Percentiles rank a stretch among this genome's conserved stretches.
Conservation (phyloP, 2,113 vertebrate genomes). For the Dascyllus trimaculatus region DNA sequence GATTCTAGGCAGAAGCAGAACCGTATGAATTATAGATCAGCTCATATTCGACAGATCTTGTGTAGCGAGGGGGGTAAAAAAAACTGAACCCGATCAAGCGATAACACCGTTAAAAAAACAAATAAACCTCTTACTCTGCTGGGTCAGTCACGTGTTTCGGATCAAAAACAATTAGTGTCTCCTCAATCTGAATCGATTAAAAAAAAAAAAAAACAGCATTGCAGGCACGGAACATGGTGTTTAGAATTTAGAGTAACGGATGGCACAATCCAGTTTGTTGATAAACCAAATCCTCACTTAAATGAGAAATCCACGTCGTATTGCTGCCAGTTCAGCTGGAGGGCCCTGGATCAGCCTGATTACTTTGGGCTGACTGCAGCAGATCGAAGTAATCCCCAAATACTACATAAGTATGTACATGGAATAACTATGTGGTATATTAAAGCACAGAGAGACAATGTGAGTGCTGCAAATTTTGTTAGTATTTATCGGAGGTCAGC, state of each 20-base stretch:
- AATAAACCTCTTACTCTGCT: slow-evolving; percentile 47
- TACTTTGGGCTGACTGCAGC: slow-evolving; percentile 69
- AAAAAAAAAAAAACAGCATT: slow-evolving; percentile 7
- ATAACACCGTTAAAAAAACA: slow-evolving; percentile 44
- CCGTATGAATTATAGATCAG: slow-evolving; percentile 80
- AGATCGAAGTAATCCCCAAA: slow-evolving; percentile 77
- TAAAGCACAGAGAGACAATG: slow-evolving; percentile 10
- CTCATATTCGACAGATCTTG: slow-evolving; percentile 45
- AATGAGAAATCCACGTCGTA: slow-evolving; percentile 62
- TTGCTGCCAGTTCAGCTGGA: slow-evolving; percentile 70
- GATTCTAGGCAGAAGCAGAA: slow-evolving; percentile 49
- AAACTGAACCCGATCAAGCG: slow-evolving; percentile 29
- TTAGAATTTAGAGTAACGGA: slow-evolving; percentile 46
- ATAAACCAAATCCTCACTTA: slow-evolving; percentile 75
- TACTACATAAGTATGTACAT: slow-evolving; percentile 48
- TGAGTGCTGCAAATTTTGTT: slow-evolving; percentile 8
- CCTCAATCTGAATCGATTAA: slow-evolving; percentile 39
- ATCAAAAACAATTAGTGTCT: slow-evolving; percentile 53
- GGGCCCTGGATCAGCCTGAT: slow-evolving; percentile 77
- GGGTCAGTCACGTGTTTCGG: slow-evolving; percentile 48
- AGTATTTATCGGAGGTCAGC: background rate
- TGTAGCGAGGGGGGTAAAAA: slow-evolving; percentile 4
- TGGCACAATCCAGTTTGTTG: slow-evolving; percentile 63
- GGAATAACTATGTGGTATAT: slow-evolving; percentile 41
- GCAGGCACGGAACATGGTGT: background rate